phyloP scores from a whole-genome alignment of 2,113 vertebrate genomes.

The Gallinago paraguaiae region DNA sequence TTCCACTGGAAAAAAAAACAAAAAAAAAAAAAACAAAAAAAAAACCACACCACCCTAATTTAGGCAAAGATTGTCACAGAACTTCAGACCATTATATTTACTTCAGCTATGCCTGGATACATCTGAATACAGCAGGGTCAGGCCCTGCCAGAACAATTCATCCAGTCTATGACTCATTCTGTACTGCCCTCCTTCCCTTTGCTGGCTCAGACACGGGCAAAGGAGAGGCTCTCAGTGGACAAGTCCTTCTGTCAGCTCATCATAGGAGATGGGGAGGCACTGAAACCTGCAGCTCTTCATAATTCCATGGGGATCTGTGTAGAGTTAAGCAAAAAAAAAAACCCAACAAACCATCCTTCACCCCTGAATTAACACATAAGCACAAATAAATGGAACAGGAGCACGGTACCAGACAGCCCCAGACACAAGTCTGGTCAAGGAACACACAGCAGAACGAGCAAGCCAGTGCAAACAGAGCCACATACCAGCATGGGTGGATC shows the following conservation, averaged over 20 bases:
- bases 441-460: background rate
- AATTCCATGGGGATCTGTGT: background rate
- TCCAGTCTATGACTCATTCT: background rate
- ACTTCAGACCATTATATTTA: background rate
- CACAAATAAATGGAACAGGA: background rate
- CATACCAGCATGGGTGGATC: background rate
- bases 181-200: background rate
- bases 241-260: background rate
- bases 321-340: background rate
- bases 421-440: background rate
- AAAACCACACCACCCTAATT: background rate
- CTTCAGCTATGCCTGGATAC: background rate
- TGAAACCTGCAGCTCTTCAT: background rate
- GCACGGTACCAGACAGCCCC: background rate
- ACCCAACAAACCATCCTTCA: background rate
- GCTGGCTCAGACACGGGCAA: background rate
- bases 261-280: background rate
- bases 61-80: background rate
- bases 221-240: background rate
- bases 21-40: background rate
- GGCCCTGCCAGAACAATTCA: constrained; percentile 3
- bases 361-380: background rate
- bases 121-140: background rate
- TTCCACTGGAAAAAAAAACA: background rate
- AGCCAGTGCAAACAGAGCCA: background rate